Conservation (phyloP, 2,888 invertebrate species). For the Ditylenchus weischeri region DNA sequence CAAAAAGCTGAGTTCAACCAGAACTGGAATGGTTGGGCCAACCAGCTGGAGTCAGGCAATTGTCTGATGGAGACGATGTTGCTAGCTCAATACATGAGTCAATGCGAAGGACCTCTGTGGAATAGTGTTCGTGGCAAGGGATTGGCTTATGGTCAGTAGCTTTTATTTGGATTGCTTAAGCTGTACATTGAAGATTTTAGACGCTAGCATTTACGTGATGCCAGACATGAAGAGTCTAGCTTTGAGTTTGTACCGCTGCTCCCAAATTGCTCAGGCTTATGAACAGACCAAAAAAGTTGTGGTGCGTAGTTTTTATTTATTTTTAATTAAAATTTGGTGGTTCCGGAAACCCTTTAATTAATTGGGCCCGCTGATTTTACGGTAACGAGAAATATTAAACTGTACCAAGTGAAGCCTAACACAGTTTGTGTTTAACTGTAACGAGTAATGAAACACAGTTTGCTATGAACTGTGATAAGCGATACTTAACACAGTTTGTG, state of each 20-base stretch:
- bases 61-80: slow-evolving; percentile 17
- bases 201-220: slow-evolving; percentile 68
- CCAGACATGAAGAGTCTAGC: slow-evolving; percentile 68
- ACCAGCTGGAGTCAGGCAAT: background rate
- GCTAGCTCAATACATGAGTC: slow-evolving; percentile 62
- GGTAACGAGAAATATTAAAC: too few species aligned
- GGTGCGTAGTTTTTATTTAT: slow-evolving; percentile 60
- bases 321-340: too few species aligned
- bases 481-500: too few species aligned
- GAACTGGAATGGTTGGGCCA: slow-evolving; percentile 9
- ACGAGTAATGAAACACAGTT: too few species aligned
- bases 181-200: slow-evolving; percentile 40
- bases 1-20: slow-evolving; percentile 21
- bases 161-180: background rate
- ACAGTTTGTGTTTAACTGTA: too few species aligned
- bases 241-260: slow-evolving; percentile 73
- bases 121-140: slow-evolving; percentile 79
- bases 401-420: too few species aligned
- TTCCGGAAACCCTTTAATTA: too few species aligned
- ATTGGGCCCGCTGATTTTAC: too few species aligned
- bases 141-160: slow-evolving; percentile 68
- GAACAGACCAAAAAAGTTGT: slow-evolving; percentile 74
- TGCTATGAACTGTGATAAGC: too few species aligned
- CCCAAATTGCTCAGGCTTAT: slow-evolving; percentile 77
- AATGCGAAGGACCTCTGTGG: slow-evolving; percentile 69